Base-by-base conservation (phyloP, 2,888 invertebrate species). In the Cremastinae sp. region DNA sequence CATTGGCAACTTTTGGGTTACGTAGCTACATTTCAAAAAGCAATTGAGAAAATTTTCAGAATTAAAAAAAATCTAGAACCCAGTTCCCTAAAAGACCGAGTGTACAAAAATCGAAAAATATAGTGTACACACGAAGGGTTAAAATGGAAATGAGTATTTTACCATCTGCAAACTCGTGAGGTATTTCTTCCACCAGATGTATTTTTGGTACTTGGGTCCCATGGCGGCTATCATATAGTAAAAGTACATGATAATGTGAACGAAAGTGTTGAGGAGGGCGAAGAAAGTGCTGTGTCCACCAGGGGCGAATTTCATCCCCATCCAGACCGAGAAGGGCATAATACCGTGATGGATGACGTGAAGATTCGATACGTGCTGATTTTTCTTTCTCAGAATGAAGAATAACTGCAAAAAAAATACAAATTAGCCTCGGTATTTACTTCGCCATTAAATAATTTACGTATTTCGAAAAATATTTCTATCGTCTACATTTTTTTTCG, bases 261-360 rank as follows among this genome's bases (percentile, higher is more conserved):
- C 98, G 89, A 98, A 97, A 1, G 97, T 95, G 91, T 98, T 98
- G 84, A 98, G 92, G 84, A 97, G 92, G 38, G 97, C 96, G 90
- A 98, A 98, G 92, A 98, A 98, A 74, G 98, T 98, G 90, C 97
- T 97, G 92, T 98, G 98, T 49, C 98, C 98, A 90, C 98, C 98
- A 87, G 97, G 97, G 47, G 97, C 97, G 91, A 98, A 98, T 90
- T 97, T 97, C 86, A 98, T 93, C 51, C 98, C 98, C 93, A 97
- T 95, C 95, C 95, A 95, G 66, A 95, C 97, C 7, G 97, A 97
- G 93, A 97, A 95, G 56, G 98, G 98, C 98, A 98, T 98, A 83
- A 97, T 94, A 74, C 97, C 97, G 90, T 98, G 98, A 90, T 98
- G 98, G 87, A 98, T 97, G 79, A 98, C 97, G 91, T 98, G 98